Evolutionary conservation across 2,888 invertebrate genomes (phyloP).

Genomic region (Trachelus troglodyta): DNA sequence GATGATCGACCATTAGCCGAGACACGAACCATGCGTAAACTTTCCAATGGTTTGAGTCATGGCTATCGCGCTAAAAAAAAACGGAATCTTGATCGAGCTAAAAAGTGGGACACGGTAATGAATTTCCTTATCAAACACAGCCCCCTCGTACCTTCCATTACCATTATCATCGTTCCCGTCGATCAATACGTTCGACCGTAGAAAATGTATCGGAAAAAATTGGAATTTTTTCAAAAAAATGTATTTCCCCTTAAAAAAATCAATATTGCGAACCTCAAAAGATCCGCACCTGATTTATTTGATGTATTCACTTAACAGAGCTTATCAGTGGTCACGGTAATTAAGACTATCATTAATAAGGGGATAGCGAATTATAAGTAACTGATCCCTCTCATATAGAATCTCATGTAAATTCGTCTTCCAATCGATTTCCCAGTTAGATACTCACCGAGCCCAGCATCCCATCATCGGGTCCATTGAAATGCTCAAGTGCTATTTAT

Average conservation of each 20-base stretch:
- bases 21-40: not conserved
- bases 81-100: not conserved
- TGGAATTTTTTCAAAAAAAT: too few species aligned
- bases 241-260: too few species aligned
- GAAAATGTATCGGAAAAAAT: not conserved
- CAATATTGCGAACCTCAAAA: too few species aligned
- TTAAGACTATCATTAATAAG: not conserved
- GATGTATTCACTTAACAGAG: not conserved
- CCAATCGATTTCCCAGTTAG: not conserved
- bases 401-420: not conserved
- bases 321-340: not conserved
- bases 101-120: slow-evolving; percentile 59
- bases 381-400: not conserved
- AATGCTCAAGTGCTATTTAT: not conserved
- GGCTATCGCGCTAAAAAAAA: not conserved
- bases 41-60: not conserved
- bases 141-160: slow-evolving; percentile 24
- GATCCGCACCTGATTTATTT: too few species aligned
- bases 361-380: not conserved
- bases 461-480: not conserved
- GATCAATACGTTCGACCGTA: slow-evolving; percentile 1
- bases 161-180: slow-evolving; percentile 35
- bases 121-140: slow-evolving; percentile 58
- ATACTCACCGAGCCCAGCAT: not conserved
- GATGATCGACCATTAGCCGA: not conserved